Conservation (phyloP, 1,140 invertebrate species). For the Brachionus rubens region DNA sequence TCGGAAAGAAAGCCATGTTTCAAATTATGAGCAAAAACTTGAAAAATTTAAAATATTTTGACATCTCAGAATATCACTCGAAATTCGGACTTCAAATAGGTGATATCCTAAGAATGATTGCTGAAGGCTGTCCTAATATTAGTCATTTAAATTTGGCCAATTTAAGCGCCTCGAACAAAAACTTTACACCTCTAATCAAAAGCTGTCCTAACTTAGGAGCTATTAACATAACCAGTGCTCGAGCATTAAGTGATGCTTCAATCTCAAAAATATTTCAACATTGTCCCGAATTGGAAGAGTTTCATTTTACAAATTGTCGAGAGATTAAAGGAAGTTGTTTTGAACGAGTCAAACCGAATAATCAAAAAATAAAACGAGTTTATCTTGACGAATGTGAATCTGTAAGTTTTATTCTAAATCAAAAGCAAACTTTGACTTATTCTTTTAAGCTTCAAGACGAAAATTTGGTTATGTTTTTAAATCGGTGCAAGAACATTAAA, state of each 20-base stretch:
- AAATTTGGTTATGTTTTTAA: not conserved
- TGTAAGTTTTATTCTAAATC: not conserved
- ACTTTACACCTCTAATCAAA: conserved; percentile 23
- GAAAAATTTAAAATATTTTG: conserved; percentile 32
- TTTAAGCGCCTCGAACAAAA: conserved; percentile 9
- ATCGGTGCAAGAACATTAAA: conserved; percentile 15
- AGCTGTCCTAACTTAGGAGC: not conserved
- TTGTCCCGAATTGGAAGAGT: conserved; percentile 8
- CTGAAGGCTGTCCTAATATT: conserved; percentile 2
- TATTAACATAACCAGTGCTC: not conserved
- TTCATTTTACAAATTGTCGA: conserved; percentile 5
- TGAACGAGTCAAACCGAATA: not conserved
- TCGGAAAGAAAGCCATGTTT: not conserved
- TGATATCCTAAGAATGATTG: not conserved
- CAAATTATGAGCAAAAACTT: conserved; percentile 29
- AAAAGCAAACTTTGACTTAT: too few species aligned
- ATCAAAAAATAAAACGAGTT: not conserved
- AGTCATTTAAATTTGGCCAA: not conserved
- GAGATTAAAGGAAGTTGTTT: not conserved
- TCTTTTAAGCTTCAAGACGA: not conserved
- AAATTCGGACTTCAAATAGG: not conserved
- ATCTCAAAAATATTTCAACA: conserved; percentile 33
- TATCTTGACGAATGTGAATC: not conserved
- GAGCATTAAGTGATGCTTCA: conserved; percentile 11
- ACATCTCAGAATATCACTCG: conserved; percentile 5